phyloP scores from a whole-genome alignment of 2,797 vertebrate species.

The Cuculus canorus region DNA sequence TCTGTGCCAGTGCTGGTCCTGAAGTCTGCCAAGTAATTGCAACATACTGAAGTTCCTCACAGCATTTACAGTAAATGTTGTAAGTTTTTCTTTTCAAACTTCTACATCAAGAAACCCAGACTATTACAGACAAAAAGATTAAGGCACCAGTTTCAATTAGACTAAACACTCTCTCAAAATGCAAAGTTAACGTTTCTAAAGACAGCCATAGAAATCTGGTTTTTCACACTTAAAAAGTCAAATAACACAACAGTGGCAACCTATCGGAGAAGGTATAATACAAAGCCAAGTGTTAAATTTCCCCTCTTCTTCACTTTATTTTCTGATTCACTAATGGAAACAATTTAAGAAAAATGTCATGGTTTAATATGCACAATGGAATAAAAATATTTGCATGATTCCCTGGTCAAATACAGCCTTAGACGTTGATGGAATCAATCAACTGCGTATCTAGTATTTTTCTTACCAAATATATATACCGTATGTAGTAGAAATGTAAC shows the following conservation, averaged over 20 bases:
- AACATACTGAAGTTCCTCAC: constrained; percentile 11
- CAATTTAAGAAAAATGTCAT: not conserved
- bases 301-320: not conserved
- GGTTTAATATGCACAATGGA: not conserved
- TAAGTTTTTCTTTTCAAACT: not conserved
- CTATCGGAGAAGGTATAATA: not conserved
- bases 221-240: not conserved
- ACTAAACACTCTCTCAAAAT: not conserved
- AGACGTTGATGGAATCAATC: not conserved
- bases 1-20: not conserved
- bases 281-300: not conserved
- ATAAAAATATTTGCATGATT: not conserved
- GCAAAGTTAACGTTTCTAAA: not conserved
- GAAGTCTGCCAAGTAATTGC: not conserved
- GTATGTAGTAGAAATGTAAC: not conserved
- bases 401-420: not conserved
- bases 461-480: not conserved
- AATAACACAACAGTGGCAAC: not conserved
- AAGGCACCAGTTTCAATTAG: not conserved
- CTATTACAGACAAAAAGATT: not conserved
- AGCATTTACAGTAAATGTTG: not conserved
- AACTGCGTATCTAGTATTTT: not conserved
- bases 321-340: not conserved
- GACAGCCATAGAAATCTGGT: not conserved
- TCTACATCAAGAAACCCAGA: not conserved